Evolutionary conservation across 2,113 vertebrate species (phyloP).

Genomic region (Hymenochirus boettgeri): DNA sequence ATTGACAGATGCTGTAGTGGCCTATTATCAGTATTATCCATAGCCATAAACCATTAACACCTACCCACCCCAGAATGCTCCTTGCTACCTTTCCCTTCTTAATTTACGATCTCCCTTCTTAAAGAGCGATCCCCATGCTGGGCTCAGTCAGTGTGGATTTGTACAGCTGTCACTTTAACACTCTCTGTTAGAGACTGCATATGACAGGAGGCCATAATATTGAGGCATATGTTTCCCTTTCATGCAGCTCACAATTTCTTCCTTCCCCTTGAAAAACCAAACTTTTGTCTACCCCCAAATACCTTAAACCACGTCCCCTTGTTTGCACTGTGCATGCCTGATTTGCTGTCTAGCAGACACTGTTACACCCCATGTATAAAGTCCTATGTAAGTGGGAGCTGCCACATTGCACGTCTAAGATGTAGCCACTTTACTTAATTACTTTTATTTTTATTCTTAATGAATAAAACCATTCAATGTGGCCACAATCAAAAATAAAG

Average conservation of each 20-base stretch:
- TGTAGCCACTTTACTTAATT: too few species aligned
- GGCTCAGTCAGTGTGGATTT: not conserved
- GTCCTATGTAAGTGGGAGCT: too few species aligned
- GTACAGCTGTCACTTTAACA: not conserved
- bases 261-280: slow-evolving; percentile 20
- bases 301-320: slow-evolving; percentile 3
- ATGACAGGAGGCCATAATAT: slow-evolving; percentile 8
- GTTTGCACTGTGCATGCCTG: slow-evolving; percentile 1
- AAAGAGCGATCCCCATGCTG: not conserved
- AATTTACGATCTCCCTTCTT: not conserved
- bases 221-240: slow-evolving; percentile 37
- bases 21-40: too few species aligned
- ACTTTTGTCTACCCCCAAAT: slow-evolving; percentile 19
- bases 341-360: not conserved
- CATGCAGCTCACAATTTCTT: slow-evolving; percentile 22
- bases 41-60: not conserved
- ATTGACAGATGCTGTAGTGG: too few species aligned
- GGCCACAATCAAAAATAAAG: too few species aligned
- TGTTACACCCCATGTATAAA: too few species aligned
- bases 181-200: not conserved
- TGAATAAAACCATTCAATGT: too few species aligned
- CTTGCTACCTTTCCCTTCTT: too few species aligned
- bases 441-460: too few species aligned
- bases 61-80: not conserved
- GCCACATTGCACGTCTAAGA: too few species aligned